phyloP scores from a whole-genome alignment of 2,888 invertebrate species.

The Cephus runcator region DNA sequence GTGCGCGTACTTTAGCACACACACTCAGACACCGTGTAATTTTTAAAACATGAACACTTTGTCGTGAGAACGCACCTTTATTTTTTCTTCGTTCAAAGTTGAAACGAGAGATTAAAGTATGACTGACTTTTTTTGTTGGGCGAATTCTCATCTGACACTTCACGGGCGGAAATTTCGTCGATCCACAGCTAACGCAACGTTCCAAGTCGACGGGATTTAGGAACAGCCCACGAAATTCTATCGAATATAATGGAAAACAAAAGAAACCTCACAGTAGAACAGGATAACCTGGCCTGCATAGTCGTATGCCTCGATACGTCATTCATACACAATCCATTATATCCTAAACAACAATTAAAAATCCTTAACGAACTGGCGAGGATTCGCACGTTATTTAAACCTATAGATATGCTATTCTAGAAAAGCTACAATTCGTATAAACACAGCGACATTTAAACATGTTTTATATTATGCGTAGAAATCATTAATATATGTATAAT shows the following conservation, averaged over 20 bases:
- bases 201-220: not conserved
- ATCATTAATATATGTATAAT: slow-evolving; percentile 49
- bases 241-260: not conserved
- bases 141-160: not conserved
- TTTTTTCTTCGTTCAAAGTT: not conserved
- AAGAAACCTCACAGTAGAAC: not conserved
- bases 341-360: slow-evolving; percentile 5
- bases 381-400: slow-evolving; percentile 36
- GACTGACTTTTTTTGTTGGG: not conserved
- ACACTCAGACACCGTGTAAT: not conserved
- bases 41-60: not conserved
- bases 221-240: not conserved
- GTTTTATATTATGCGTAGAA: slow-evolving; percentile 54
- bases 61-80: not conserved
- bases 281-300: not conserved
- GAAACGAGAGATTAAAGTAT: not conserved
- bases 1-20: not conserved
- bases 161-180: not conserved
- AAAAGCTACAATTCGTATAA: slow-evolving; percentile 48
- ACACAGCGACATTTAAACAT: slow-evolving; percentile 54
- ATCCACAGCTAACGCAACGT: not conserved
- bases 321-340: slow-evolving; percentile 1
- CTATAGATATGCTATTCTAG: slow-evolving; percentile 58
- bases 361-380: not conserved
- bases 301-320: not conserved